Base-by-base conservation (phyloP, 1,140 invertebrate species). In the Cyclina sinensis region DNA sequence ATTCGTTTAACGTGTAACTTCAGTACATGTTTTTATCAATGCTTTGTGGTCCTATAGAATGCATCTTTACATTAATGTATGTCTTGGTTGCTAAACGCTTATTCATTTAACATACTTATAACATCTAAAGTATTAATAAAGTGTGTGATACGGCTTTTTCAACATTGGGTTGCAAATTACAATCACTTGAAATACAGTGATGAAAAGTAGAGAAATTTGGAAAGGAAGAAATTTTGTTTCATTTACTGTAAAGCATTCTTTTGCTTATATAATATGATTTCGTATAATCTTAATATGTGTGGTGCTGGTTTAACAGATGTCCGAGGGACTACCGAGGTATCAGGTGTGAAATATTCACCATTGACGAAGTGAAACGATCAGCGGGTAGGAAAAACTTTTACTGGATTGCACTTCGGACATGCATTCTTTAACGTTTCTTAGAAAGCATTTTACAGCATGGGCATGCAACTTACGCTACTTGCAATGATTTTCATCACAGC, bases 261-360 rank as follows among this genome's bases (percentile, higher is more conserved):
- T 78, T 78, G 74, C 74, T 78, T 54, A 51, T n/a, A 54, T 78
- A 39, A 39, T 73, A 27, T 43, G 39, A 32, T 68, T 27, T 54
- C 54, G 54, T 37, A 78, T 51, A 78, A 78, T 24, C 14, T 21
- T 18, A 76, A 2, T 48, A 51, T 78, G 46, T 78, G 54, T 78
- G 81, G 81, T 86, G 83, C 59, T 86, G 83, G 70, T 76, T 87
- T 70, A 37, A 80, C 85, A 87, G 85, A 87, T 87, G 85, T 51
- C 85, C 57, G 1, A 30, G 57, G 12, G 27, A 65, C 30, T 87
- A 87, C 32, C 30, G n/a, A 51, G 85, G 85, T 54, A 68, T 1
- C 21, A 32, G 85, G 24, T 87, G 85, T 65, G 74, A 87, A 30
- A 14, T 51, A 16, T 87, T 87, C 62, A n/a, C 24, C 35, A n/a